phyloP scores from a whole-genome alignment of 23 tunicate species.

The Ascidia mentula region DNA sequence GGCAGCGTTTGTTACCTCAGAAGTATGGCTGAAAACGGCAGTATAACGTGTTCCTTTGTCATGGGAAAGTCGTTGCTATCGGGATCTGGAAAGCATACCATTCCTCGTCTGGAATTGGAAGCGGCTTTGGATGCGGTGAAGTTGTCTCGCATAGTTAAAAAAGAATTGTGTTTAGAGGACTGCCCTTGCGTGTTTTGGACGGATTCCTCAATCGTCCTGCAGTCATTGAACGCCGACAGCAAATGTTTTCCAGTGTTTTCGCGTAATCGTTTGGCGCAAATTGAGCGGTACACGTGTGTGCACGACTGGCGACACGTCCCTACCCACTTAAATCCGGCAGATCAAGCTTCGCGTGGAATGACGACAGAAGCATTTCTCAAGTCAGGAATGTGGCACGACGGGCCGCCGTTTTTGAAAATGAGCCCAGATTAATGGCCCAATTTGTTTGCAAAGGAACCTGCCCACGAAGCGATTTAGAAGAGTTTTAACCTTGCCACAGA shows the following conservation, averaged over 20 bases:
- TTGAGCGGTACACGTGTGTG: background rate
- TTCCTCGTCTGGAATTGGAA: slow-evolving; percentile 13
- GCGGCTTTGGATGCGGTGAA: slow-evolving; percentile 11
- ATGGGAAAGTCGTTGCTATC: slow-evolving; percentile 17
- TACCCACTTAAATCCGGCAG: slow-evolving; percentile 7
- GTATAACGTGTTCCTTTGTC: background rate
- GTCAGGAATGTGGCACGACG: background rate
- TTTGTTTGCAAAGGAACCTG: background rate
- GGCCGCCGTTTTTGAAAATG: background rate
- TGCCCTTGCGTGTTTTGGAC: slow-evolving; percentile 11
- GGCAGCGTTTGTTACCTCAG: background rate
- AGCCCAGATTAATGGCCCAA: slow-evolving; percentile 12
- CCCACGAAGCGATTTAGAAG: background rate
- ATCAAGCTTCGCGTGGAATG: background rate
- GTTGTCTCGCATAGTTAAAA: background rate
- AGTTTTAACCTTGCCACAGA: background rate
- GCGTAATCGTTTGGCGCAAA: background rate
- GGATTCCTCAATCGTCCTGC: slow-evolving; percentile 15
- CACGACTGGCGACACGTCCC: slow-evolving; percentile 23
- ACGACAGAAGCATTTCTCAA: background rate
- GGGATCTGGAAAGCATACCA: background rate
- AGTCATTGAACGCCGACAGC: background rate
- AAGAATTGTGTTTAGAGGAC: background rate
- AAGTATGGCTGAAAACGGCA: background rate
- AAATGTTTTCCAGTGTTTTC: slow-evolving; percentile 9